Evolutionary conservation across 2,888 invertebrate species (phyloP), one percentile per base, ranked within the genome.

Genomic region (Blastobasis adustella): DNA sequence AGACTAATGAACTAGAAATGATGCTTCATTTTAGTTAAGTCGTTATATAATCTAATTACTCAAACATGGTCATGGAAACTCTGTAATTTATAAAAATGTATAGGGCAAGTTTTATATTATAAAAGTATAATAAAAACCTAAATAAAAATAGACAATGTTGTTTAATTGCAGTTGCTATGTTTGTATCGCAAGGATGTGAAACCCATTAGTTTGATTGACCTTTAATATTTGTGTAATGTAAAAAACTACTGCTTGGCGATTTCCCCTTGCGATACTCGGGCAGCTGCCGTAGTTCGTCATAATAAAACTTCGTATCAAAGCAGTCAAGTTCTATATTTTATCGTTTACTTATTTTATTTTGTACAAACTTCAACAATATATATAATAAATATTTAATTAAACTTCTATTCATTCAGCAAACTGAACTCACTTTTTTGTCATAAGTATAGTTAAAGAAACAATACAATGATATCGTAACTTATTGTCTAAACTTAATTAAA

Each of bases 291-390:
- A 47, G 47, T 40, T 42, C 10, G 37, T 23, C 37, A 39, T 42
- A 87, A 80, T 79, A 55, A 87, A 86, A 86, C 78, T 42, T 69
- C 60, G 48, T 36, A 53, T 48, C 80, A 89, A 89, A 89, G 89
- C 89, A 89, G 89, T 89, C 89, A 89, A 89, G 88, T 89, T 89
- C 89, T 89, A 89, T 89, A 89, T 85, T 81, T 88, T 88, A 89
- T 89, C 81, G 80, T 89, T 88, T 89, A 89, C 89, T 89, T 89
- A 89, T 85, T 89, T 89, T 89, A 89, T 89, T 89, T 89, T 89
- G 89, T 89, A 89, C 89, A 89, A 89, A 89, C 87, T 89, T 89
- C 88, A 89, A 89, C 89, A 89, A 89, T 89, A 89, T 89, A 87
- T 87, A 86, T 88, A 88, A 86, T 89, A 88, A 87, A 87, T 89